These are phyloP conservation scores for Momotus momota DNA, from an alignment of 2,797 vertebrate genomes.

Conservation along the genomic window DNA sequence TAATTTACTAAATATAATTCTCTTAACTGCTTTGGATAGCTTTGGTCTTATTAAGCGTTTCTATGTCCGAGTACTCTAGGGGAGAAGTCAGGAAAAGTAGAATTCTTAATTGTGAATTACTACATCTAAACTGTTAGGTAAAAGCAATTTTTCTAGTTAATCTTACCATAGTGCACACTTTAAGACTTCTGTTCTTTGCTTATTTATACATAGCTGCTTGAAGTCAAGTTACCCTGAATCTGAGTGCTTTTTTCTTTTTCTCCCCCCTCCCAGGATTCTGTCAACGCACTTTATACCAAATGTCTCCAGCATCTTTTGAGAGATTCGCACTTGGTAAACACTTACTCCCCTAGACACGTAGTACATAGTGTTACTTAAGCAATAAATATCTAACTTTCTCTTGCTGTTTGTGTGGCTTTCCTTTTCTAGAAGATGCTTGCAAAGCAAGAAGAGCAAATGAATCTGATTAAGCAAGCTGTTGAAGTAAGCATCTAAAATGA, in stretches of 20 bases:
- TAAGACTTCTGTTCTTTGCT: not conserved
- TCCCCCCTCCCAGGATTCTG: slow-evolving; percentile 84
- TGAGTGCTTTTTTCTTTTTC: not conserved
- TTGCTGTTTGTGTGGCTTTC: slow-evolving; percentile 20
- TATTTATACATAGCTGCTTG: not conserved
- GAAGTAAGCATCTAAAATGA: slow-evolving; percentile 83
- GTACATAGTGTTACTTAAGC: not conserved
- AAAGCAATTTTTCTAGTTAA: not conserved
- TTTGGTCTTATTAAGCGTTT: not conserved
- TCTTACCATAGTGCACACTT: not conserved
- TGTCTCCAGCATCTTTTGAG: slow-evolving; percentile 95
- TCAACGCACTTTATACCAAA: slow-evolving; percentile 92
- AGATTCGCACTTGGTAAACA: slow-evolving; percentile 93
- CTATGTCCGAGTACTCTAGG: not conserved
- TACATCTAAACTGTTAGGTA: not conserved
- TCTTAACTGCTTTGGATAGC: not conserved
- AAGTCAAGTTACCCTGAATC: not conserved
- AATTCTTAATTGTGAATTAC: not conserved
- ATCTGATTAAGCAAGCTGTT: slow-evolving; percentile 94
- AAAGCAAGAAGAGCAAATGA: slow-evolving; percentile 95
- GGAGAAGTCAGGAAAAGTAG: not conserved
- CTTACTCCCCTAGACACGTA: not conserved
- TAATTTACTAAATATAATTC: not conserved
- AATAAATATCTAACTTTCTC: not conserved
- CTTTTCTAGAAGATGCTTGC: slow-evolving; percentile 88